Conservation (phyloP, 2,113 vertebrate species). For the Aegotheles bennettii region DNA sequence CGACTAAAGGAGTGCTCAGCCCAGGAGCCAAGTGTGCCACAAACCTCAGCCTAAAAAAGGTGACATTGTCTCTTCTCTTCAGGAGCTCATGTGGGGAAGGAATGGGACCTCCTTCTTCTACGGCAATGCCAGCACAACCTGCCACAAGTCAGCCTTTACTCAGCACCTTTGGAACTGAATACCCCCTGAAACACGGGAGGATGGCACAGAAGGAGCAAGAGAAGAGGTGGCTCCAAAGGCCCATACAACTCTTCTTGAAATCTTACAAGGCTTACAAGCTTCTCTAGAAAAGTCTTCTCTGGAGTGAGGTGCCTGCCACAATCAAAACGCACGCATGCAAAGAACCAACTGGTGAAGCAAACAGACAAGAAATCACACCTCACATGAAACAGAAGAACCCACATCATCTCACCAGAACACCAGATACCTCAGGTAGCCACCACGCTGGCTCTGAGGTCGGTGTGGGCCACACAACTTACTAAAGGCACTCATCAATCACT, state of each 20-base stretch:
- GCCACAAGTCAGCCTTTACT: neutral
- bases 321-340: rapidly evolving
- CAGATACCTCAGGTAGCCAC: neutral
- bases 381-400: neutral
- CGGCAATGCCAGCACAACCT: neutral
- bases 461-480: too few species aligned
- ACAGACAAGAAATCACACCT: neutral
- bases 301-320: neutral
- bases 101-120: neutral
- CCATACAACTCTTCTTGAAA: neutral
- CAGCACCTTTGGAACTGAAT: neutral
- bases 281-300: neutral
- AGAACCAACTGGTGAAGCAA: neutral
- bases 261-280: neutral
- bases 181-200: neutral
- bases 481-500: neutral
- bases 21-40: neutral
- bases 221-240: neutral
- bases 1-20: neutral
- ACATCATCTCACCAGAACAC: neutral
- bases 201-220: neutral
- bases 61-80: neutral
- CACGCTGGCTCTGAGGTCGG: neutral
- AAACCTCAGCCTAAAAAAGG: neutral
- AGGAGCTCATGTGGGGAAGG: neutral